phyloP scores from a whole-genome alignment of 2,797 vertebrate species.

The Acrocephalus scirpaceus region DNA sequence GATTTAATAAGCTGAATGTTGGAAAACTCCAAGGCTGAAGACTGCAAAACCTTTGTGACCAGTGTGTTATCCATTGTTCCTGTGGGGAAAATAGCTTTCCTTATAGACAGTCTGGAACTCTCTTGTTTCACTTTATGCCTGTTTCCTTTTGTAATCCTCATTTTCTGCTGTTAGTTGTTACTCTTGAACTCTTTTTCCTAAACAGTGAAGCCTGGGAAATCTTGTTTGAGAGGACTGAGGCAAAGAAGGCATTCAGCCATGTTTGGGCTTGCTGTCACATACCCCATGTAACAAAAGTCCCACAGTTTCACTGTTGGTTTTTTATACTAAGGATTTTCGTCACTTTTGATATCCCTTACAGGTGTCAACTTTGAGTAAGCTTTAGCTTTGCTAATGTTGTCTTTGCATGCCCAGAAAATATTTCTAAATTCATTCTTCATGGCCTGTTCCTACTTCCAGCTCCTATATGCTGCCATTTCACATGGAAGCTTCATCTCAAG shows the following conservation, averaged over 20 bases:
- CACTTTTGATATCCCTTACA: background rate
- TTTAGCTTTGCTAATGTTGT: background rate
- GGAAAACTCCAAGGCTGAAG: background rate
- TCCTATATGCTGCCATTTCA: background rate
- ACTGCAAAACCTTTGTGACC: background rate
- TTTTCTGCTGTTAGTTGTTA: background rate
- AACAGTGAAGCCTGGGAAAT: background rate
- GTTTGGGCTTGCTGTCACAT: background rate
- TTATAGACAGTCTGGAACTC: background rate
- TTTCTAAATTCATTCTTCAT: background rate
- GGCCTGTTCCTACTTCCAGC: background rate
- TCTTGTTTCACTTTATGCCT: background rate
- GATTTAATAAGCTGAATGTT: background rate
- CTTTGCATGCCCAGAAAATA: background rate
- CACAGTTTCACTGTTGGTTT: background rate
- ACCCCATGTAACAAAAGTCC: background rate
- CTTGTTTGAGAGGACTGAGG: background rate
- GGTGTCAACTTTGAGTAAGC: background rate
- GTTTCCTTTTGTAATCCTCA: background rate
- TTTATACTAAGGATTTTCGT: background rate
- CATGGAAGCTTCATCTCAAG: background rate
- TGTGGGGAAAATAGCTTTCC: background rate
- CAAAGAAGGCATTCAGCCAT: background rate
- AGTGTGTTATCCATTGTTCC: background rate
- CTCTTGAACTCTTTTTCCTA: background rate